Conservation (phyloP, 2,888 invertebrate species). For the Lathronympha strigana region DNA sequence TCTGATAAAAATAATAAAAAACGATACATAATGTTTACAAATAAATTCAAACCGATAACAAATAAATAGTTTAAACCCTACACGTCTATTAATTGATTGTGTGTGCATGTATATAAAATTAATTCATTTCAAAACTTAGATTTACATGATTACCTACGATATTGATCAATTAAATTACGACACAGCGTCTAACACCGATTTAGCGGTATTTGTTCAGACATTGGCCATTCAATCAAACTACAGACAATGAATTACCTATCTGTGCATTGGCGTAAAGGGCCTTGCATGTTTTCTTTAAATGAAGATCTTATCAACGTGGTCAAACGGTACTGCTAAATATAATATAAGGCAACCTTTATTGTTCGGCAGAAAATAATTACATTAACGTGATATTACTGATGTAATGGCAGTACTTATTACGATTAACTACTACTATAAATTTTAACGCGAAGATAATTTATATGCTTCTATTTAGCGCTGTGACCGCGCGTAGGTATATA, state of each 20-base stretch:
- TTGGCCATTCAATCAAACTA: no score
- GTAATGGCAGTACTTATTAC: conserved; percentile 40
- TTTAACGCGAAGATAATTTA: conserved; percentile 27
- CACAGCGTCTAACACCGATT: not conserved
- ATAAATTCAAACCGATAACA: not conserved
- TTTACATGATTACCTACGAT: not conserved
- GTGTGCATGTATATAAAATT: not conserved
- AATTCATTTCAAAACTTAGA: not conserved
- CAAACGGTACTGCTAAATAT: not conserved
- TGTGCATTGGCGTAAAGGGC: not conserved
- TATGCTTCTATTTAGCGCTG: conserved; percentile 28
- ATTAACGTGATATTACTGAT: conserved; percentile 20
- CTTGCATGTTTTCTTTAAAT: not conserved
- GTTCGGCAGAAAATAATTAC: conserved; percentile 8
- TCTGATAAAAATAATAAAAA: not conserved
- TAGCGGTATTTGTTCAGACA: not conserved
- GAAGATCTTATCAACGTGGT: not conserved
- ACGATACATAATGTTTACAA: not conserved
- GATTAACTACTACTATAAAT: conserved; percentile 29
- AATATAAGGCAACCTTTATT: conserved; percentile 19
- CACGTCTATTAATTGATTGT: conserved; percentile 3
- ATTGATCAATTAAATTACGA: no score
- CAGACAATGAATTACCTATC: no score
- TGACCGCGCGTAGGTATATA: conserved; percentile 23
- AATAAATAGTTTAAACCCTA: not conserved